Evolutionary conservation across 2,113 vertebrate genomes (phyloP).

Genomic region (Potamarius usumacintae): DNA sequence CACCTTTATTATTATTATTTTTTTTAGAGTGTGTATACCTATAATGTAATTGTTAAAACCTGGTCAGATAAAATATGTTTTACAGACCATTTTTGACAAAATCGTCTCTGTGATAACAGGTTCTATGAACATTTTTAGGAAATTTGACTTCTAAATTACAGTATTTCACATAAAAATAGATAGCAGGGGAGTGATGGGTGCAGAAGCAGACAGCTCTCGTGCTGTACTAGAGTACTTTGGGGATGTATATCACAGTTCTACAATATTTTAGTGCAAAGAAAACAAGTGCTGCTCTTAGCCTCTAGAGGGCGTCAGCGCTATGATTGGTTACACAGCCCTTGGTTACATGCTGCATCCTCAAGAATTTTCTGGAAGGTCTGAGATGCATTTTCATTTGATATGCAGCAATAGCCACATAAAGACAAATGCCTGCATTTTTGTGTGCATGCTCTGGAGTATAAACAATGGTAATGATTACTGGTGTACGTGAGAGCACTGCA

Average conservation of each 20-base stretch:
- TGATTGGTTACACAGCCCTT: constrained; percentile 66
- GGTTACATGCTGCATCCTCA: neutral
- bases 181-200: neutral
- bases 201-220: neutral
- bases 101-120: neutral
- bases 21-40: neutral
- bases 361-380: constrained; percentile 30
- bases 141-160: neutral
- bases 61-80: neutral
- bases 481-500: constrained; percentile 52
- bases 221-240: neutral
- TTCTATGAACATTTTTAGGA: neutral
- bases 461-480: constrained; percentile 52
- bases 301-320: constrained; percentile 97
- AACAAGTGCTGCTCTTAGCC: constrained; percentile 76
- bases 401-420: constrained; percentile 49
- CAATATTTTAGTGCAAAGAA: neutral
- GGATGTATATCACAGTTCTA: neutral
- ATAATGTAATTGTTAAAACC: neutral
- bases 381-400: constrained; percentile 45
- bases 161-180: constrained; percentile 43
- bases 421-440: constrained; percentile 49
- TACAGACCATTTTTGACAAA: neutral
- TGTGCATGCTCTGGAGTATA: constrained; percentile 30
- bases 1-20: too few species aligned